Evolutionary conservation across 2,113 vertebrate genomes (phyloP).

Genomic region (Chamaetylas fuelleborni): DNA sequence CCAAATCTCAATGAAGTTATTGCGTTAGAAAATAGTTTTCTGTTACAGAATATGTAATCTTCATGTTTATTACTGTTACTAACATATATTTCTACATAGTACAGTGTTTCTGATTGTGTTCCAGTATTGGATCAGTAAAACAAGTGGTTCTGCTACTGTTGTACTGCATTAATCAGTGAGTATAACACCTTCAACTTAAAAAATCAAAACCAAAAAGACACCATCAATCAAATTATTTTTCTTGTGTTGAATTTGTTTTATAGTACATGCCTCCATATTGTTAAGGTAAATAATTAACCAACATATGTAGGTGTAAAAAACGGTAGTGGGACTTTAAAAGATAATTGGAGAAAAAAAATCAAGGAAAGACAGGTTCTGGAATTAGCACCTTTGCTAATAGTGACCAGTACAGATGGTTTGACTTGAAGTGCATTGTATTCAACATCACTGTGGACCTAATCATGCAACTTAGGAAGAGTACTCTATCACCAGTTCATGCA

Average conservation of each 20-base stretch:
- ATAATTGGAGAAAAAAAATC: rapidly evolving
- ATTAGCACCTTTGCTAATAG: background rate
- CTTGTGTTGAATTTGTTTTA: background rate
- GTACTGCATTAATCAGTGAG: background rate
- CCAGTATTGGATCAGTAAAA: background rate
- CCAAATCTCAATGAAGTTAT: background rate
- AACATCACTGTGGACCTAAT: background rate
- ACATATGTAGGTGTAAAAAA: background rate
- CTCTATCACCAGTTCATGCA: background rate
- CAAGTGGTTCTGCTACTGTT: background rate
- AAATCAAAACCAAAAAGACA: background rate
- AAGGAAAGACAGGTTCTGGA: background rate
- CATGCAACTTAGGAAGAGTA: background rate
- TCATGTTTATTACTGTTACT: background rate
- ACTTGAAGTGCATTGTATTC: background rate
- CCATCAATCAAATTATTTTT: background rate
- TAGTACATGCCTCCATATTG: background rate
- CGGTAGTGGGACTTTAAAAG: rapidly evolving
- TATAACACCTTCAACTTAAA: background rate
- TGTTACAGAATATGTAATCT: background rate
- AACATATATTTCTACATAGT: background rate
- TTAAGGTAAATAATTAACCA: background rate
- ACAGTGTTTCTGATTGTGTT: background rate
- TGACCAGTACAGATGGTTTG: background rate
- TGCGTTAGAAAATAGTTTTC: background rate